Evolutionary conservation across 2,888 invertebrate genomes (phyloP), one percentile per base, ranked within the genome.

Genomic region (Ennomos quercinarius): DNA sequence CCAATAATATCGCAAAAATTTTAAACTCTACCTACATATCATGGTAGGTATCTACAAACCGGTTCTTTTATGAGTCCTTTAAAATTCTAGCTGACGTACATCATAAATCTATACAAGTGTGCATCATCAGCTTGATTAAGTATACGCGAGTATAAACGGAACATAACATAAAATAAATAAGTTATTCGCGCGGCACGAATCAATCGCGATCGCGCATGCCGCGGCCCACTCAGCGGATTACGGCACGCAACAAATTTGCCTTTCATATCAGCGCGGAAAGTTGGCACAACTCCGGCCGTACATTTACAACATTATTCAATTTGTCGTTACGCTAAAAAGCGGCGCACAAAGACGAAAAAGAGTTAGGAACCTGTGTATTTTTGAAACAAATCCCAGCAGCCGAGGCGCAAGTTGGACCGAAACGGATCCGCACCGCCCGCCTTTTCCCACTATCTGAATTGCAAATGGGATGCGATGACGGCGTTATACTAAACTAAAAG

Each of bases 391-490:
- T 84, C 87, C 74, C 67, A 67, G 72, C 70, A 64, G 67, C 49
- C 75, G 73, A 77, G 73, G 83, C 84, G 81, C 81, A 87, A 89
- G 83, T 89, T 85, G 82, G 76, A 63, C 76, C 84, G 81, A 74
- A 80, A 80, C 83, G 78, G 75, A 80, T 77, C 72, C 70, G 75
- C 83, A 81, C 78, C 83, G 81, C 78, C 84, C 86, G 90, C 89
- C 90, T 89, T 90, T 91, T 90, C 84, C 83, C 77, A 86, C 83
- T 76, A 90, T 91, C 89, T 90, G 91, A 88, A 92, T 91, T 92
- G 91, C 91, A 91, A 92, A 92, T 91, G 74, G 78, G 77, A 73
- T 79, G 86, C 81, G 89, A 90, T 89, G 90, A 90, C 88, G 86
- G 77, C 87, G 87, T 84, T 82, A 84, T 85, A 85, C 87, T 83